phyloP scores from a whole-genome alignment of 2,113 vertebrate genomes.

The Willisornis vidua region DNA sequence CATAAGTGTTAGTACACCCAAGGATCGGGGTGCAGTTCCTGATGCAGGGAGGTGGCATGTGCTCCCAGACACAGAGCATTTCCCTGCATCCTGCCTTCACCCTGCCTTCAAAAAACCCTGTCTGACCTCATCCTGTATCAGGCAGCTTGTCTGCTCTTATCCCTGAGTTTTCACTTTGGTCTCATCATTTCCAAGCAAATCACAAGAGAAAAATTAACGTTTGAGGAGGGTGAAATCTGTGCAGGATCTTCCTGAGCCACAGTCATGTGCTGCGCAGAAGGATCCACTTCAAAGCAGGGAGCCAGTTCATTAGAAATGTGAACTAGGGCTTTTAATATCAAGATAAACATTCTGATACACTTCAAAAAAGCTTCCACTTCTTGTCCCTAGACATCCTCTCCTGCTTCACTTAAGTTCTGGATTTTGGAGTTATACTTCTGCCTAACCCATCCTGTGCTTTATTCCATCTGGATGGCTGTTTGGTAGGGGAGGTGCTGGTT shows the following conservation, averaged over 20 bases:
- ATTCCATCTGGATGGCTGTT: background rate
- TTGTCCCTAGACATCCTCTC: background rate
- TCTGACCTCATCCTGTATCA: fast-evolving
- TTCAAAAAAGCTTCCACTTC: slow-evolving; percentile 2
- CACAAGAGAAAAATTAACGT: background rate
- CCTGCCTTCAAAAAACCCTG: background rate
- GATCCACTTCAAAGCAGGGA: background rate
- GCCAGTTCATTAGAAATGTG: background rate
- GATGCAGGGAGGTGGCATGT: background rate
- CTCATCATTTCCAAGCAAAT: background rate
- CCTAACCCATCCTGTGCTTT: background rate
- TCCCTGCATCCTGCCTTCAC: background rate
- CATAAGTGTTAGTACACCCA: fast-evolving
- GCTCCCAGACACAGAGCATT: background rate
- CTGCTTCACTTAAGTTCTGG: background rate
- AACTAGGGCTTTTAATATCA: background rate
- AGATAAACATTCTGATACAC: slow-evolving; percentile 8
- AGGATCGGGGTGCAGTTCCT: background rate
- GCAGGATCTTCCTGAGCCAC: background rate
- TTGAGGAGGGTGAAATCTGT: background rate
- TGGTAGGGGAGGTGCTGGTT: fast-evolving
- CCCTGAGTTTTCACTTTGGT: background rate
- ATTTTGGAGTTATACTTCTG: background rate
- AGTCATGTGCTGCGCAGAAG: fast-evolving
- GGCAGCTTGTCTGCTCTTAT: background rate